Base-by-base conservation (phyloP, 2,113 vertebrate genomes). In the Equus quagga region DNA sequence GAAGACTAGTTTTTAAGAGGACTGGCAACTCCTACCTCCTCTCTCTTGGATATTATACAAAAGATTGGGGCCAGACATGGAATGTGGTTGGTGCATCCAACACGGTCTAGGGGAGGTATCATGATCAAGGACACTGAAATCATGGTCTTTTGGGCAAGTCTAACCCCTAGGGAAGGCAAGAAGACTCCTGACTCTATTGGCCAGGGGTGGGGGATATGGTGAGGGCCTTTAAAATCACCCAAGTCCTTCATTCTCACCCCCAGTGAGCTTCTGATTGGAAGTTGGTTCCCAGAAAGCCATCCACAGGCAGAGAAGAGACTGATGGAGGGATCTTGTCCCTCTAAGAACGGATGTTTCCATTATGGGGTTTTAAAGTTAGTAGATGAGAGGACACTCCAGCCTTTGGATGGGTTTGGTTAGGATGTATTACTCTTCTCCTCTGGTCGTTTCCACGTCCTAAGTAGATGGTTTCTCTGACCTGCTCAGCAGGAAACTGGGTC, bases 31-130 rank as follows among this genome's bases (percentile, higher is more conserved):
- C 28, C 46, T 23, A 33, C 41, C 41, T 4, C 41, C 28, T 58
- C 24, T 89, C 5, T 67, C 54, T 49, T 36, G 54, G 23, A 36
- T 19, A 17, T 3, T 15, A 4, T 2, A 8, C 12, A 3, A 3
- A 36, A 54, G 44, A 24, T 6, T 26, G 58, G 44, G 26, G 44
- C 12, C 51, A 10, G 41, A 67, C 33, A 15, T 4, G 1, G 44
- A 82, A 19, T 10, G 14, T 1, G 1, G 28, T 6, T 0, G 1
- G 7, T 3, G 2, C 8, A 2, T 46, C 28, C 15, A n/a, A 9
- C 12, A 13, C 3, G 36, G 36, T 41, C 36, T 41, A 41, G 36
- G 36, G 36, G 36, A 41, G 36, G 26, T 18, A 17, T 62, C 33
- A 4, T 1, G 75, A 23, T 15, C 41, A 12, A 28, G 46, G 44